Evolutionary conservation across 2,113 vertebrate genomes (phyloP), one percentile per base, ranked within the genome.

Genomic region (Neolamprologus fasciatus): DNA sequence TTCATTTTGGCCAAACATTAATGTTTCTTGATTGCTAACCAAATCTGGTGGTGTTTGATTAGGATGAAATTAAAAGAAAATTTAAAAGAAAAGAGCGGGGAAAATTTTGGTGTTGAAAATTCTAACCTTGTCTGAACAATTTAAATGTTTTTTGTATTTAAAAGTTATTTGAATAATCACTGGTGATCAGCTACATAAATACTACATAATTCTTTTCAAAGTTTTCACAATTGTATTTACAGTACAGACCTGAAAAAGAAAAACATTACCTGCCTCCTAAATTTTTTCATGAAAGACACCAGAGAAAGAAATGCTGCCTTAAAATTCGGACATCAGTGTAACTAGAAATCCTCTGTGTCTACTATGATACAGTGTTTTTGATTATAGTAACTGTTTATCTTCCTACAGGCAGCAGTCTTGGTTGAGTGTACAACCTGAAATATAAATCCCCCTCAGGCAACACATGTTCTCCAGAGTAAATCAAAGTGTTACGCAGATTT

Each of bases 1-100:
- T 78, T 78, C 6, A 51, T 13, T 51, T 78, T 19, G 42, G 9
- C 23, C 71, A 47, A 76, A 8, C 16, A 13, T 78, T n/a, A 13
- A 51, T 78, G 17, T 31, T 78, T 4, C 17, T 31, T 78, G 16
- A 47, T 50, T 33, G 5, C 26, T 33, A 4, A 51, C 73, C 3
- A 5, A 13, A 13, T 78, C 16, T 76, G 23, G 23, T 17, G 16
- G 6, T 31, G 6, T 76, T 50, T 76, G 4, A 28, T 47, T 1
- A 47, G 8, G 21, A 73, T 45, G 21, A 76, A 76, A 76, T 76
- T 0, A 73, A 73, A 73, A 71, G 5, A 61, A 55, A 17, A 17
- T 21, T 13, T 0, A 2, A 17, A 47, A 1, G 4, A 26, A 6
- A 40, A 71, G 35, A 71, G n/a, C 3, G 1, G 14, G 16, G 0